Conservation (phyloP, 2,113 vertebrate genomes). For the Alethe diademata region DNA sequence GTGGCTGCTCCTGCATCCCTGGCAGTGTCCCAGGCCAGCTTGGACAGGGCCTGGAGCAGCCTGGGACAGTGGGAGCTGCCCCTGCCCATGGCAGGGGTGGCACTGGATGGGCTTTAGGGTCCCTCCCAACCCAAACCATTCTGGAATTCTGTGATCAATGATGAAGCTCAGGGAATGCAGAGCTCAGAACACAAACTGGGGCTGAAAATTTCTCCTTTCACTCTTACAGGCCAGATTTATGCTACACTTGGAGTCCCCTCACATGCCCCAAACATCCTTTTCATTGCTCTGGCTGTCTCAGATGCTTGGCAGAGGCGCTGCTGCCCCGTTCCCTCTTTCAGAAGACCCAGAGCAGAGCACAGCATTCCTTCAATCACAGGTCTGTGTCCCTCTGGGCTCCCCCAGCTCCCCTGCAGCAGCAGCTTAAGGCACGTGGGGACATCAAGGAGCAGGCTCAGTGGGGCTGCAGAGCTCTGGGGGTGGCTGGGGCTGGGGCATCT, state of each 20-base stretch:
- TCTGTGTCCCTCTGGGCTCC: background rate
- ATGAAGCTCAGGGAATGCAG: background rate
- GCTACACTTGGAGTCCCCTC: background rate
- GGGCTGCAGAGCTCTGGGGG: background rate
- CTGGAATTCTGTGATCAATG: background rate
- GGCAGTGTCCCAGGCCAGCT: accelerated
- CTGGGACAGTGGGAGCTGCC: background rate
- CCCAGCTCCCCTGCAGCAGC: background rate
- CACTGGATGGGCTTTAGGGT: background rate
- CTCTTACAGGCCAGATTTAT: background rate
- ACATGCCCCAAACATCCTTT: background rate
- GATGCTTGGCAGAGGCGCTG: background rate
- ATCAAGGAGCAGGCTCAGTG: background rate
- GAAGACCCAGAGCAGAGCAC: background rate
- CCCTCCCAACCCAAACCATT: background rate
- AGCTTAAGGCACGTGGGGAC: background rate
- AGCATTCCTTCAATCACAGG: background rate
- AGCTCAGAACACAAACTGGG: background rate
- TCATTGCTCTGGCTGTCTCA: background rate
- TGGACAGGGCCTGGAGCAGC: background rate
- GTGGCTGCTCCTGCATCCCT: background rate
- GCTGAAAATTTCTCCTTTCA: background rate
- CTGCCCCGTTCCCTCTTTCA: background rate
- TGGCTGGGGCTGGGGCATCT: background rate
- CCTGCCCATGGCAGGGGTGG: background rate